phyloP scores from a whole-genome alignment of 2,888 invertebrate genomes.

The Ischnura elegans region DNA sequence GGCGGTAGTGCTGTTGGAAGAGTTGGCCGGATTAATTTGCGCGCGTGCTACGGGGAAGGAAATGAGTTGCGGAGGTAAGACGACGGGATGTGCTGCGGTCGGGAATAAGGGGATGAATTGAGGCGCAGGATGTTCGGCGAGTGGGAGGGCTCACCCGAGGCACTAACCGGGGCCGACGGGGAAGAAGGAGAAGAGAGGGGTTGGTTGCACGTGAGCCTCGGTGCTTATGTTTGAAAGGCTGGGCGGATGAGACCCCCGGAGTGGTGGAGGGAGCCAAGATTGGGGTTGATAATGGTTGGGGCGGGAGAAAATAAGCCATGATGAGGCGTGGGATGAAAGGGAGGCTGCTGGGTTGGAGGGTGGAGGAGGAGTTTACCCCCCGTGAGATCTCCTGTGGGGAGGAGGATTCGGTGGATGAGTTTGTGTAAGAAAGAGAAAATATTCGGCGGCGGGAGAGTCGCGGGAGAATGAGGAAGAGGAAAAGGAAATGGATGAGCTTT shows the following conservation, averaged over 20 bases:
- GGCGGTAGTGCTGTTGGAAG: not conserved
- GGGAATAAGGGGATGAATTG: conserved; percentile 60
- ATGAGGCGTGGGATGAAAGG: conserved; percentile 19
- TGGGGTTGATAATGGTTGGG: conserved; percentile 58
- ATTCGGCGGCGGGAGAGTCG: not conserved
- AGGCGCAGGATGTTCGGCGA: not conserved
- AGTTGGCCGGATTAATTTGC: conserved; percentile 48
- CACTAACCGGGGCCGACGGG: not conserved
- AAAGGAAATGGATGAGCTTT: conserved; percentile 28
- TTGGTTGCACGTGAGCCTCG: conserved; percentile 45
- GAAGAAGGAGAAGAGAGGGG: too few species aligned
- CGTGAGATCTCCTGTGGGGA: not conserved
- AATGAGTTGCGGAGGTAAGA: conserved; percentile 22
- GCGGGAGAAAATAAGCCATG: conserved; percentile 61
- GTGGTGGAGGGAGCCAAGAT: not conserved
- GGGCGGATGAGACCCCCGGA: not conserved
- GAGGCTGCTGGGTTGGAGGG: not conserved
- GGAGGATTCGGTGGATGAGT: conserved; percentile 22
- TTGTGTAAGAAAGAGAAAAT: conserved; percentile 56
- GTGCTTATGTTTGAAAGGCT: conserved; percentile 47
- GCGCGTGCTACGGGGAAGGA: conserved; percentile 31
- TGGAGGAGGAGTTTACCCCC: not conserved
- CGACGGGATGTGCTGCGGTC: conserved; percentile 1
- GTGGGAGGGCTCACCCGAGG: not conserved
- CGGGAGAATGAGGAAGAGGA: not conserved